Evolutionary conservation across 2,888 invertebrate genomes (phyloP).

Genomic region (Ormyrus pomaceus): DNA sequence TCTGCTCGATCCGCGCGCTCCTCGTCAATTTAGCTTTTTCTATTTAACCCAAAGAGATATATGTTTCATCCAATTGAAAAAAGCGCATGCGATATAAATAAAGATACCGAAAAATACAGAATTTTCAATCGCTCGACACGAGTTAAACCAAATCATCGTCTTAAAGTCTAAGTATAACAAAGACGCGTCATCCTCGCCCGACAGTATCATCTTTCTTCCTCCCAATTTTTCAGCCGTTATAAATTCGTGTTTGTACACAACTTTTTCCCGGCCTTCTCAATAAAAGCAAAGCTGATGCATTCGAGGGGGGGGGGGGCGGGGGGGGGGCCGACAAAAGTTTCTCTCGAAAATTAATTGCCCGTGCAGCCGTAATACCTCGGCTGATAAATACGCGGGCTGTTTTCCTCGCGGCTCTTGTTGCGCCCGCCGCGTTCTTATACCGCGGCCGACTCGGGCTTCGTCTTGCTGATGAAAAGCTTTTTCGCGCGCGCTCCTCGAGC

Average conservation of each 20-base stretch:
- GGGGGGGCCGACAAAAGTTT: neutral
- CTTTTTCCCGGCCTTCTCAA: neutral
- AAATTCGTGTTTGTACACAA: neutral
- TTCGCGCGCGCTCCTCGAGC: conserved; percentile 12
- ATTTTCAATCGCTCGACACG: no score
- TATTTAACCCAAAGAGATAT: no score
- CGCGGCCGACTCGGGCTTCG: conserved; percentile 27
- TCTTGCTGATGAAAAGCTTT: conserved; percentile 55
- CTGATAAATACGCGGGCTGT: conserved; percentile 36
- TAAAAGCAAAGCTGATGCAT: neutral
- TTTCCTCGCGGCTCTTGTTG: conserved; percentile 5
- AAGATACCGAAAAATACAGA: no score
- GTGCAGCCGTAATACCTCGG: conserved; percentile 20
- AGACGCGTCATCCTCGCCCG: no score
- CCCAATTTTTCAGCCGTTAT: neutral
- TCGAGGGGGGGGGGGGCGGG: neutral
- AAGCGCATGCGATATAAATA: no score
- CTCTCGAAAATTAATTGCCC: conserved; percentile 47
- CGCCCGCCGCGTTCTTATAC: neutral
- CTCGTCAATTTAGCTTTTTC: no score
- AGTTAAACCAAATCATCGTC: no score
- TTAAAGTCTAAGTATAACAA: no score
- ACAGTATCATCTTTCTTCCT: neutral
- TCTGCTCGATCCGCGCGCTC: no score
- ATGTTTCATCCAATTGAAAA: no score